A percentile compares a stretch with the other conserved stretches of the same genome.
Conservation (phyloP, 2,888 invertebrate genomes). For the Andrena hattorfiana region DNA sequence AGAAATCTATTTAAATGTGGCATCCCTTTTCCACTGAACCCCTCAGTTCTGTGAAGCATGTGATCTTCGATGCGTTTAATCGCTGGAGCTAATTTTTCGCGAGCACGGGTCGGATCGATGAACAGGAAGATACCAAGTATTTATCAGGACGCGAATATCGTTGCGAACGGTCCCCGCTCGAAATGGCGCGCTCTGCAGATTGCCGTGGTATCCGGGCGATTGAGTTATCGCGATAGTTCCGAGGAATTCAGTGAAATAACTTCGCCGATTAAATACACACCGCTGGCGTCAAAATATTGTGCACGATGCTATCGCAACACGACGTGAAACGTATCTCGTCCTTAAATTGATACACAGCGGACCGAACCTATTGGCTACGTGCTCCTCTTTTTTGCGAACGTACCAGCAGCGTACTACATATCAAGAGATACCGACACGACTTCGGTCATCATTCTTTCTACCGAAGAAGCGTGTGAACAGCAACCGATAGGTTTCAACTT, state of each 20-base stretch:
- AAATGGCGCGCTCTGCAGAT: slow-evolving; percentile 8
- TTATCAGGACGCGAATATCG: slow-evolving; percentile 22
- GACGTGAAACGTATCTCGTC: slow-evolving; percentile 31
- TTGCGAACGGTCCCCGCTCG: neutral
- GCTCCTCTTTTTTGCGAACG: neutral
- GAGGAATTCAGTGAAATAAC: slow-evolving; percentile 40
- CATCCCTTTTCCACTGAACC: too few relatives aligned
- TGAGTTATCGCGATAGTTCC: slow-evolving; percentile 43
- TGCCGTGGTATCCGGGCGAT: slow-evolving; percentile 29
- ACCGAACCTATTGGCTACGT: slow-evolving; percentile 4
- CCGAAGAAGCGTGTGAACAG: too few relatives aligned
- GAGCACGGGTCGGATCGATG: neutral
- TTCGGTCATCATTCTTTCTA: neutral
- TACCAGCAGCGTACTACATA: neutral
- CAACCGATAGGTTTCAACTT: too few relatives aligned
- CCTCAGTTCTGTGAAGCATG: too few relatives aligned
- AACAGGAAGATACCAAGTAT: slow-evolving; percentile 25
- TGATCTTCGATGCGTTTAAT: neutral
- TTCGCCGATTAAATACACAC: slow-evolving; percentile 43
- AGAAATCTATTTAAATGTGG: too few relatives aligned
- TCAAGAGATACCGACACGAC: neutral
- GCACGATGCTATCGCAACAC: slow-evolving; percentile 10
- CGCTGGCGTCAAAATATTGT: slow-evolving; percentile 30
- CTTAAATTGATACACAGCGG: slow-evolving; percentile 20
- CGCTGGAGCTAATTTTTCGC: slow-evolving; percentile 25